Percentiles rank a stretch among this genome's conserved stretches.
Evolutionary conservation across 2,888 invertebrate genomes (phyloP).

Genomic region (Diabrotica balteata): DNA sequence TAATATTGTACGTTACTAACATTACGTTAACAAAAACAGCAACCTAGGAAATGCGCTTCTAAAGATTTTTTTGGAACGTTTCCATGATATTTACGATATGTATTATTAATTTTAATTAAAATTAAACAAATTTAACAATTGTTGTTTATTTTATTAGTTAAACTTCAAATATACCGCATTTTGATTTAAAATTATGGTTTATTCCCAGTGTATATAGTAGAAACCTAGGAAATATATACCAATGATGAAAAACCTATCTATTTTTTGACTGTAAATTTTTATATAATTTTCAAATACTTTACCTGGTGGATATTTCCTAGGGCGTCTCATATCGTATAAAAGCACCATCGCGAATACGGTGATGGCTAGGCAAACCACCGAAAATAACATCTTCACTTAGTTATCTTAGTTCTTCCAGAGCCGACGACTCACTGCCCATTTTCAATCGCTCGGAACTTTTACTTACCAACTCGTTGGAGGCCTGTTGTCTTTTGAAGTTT

Average conservation of each 20-base stretch:
- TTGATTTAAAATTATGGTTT: too few species aligned
- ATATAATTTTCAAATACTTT: conserved; percentile 39
- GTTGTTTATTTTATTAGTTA: too few species aligned
- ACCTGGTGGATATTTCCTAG: conserved; percentile 65
- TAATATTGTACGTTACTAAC: too few species aligned
- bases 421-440: conserved; percentile 35
- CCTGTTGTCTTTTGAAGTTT: neutral
- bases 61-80: too few species aligned
- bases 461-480: conserved; percentile 17
- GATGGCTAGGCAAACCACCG: conserved; percentile 39
- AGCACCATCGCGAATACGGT: conserved; percentile 35
- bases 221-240: too few species aligned
- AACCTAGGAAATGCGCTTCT: too few species aligned
- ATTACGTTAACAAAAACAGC: too few species aligned
- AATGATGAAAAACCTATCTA: neutral
- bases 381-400: conserved; percentile 40
- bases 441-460: conserved; percentile 24
- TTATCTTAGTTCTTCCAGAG: conserved; percentile 18
- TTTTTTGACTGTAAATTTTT: neutral
- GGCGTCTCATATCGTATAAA: conserved; percentile 55
- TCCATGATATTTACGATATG: too few species aligned
- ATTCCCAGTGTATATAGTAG: too few species aligned
- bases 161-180: too few species aligned
- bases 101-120: too few species aligned
- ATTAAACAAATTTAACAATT: too few species aligned